Evolutionary conservation across 2,888 invertebrate species (phyloP).

Genomic region (Coremacera marginata): DNA sequence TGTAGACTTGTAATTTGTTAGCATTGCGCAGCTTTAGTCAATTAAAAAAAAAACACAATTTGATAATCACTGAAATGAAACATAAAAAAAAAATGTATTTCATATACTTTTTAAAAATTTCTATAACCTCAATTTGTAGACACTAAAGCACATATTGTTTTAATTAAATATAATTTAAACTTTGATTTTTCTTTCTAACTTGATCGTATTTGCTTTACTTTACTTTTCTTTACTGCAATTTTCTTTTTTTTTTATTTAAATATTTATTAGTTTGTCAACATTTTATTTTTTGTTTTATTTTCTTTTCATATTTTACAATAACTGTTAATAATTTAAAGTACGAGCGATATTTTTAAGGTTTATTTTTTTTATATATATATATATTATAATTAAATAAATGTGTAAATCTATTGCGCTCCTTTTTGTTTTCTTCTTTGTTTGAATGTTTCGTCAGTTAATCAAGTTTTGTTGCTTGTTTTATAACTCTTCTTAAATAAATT

Average conservation of each 20-base stretch:
- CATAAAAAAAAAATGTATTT: neutral
- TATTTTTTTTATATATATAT: neutral
- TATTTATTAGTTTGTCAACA: conserved; percentile 31
- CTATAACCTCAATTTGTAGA: conserved; percentile 22
- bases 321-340: conserved; percentile 32
- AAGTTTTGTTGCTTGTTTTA: conserved; percentile 16
- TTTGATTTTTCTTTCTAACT: neutral
- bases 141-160: conserved; percentile 27
- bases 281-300: conserved; percentile 12
- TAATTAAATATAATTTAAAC: conserved; percentile 3
- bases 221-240: conserved; percentile 14
- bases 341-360: conserved; percentile 15
- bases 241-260: conserved; percentile 14
- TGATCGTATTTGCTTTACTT: conserved; percentile 7
- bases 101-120: neutral
- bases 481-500: conserved; percentile 33
- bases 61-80: neutral
- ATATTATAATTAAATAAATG: conserved; percentile 21
- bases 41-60: conserved; percentile 27
- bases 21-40: conserved; percentile 4
- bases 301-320: conserved; percentile 33
- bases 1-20: conserved; percentile 8
- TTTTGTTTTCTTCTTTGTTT: neutral
- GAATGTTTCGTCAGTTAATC: conserved; percentile 20
- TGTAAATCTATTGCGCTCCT: conserved; percentile 17